Conservation (phyloP, 2,888 invertebrate species). For the Hypomecis atomaria region DNA sequence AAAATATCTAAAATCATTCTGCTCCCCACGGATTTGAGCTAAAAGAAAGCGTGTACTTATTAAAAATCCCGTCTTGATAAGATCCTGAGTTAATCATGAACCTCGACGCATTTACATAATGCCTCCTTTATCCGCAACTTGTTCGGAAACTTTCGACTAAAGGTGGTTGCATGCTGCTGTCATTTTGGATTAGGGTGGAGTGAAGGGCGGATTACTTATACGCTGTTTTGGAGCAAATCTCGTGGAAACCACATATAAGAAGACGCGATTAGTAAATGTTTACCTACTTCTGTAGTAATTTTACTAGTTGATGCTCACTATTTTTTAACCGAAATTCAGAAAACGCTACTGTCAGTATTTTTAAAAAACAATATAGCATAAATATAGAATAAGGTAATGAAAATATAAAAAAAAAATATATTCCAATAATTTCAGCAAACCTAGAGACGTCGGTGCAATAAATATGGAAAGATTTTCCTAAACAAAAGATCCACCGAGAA, state of each 20-base stretch:
- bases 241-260: too few species aligned
- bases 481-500: too few species aligned
- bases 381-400: too few species aligned
- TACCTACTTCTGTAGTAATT: too few species aligned
- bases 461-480: too few species aligned
- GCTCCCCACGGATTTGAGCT: slow-evolving; percentile 4
- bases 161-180: slow-evolving; percentile 15
- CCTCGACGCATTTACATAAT: slow-evolving; percentile 77
- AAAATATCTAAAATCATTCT: slow-evolving; percentile 5
- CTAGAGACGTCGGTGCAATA: too few species aligned
- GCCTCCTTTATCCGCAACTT: slow-evolving; percentile 69
- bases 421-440: too few species aligned
- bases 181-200: slow-evolving; percentile 18
- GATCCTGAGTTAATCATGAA: slow-evolving; percentile 77
- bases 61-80: slow-evolving; percentile 49
- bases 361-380: too few species aligned
- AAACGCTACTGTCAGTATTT: too few species aligned
- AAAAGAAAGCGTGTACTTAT: slow-evolving; percentile 24
- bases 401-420: too few species aligned
- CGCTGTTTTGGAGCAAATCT: not conserved
- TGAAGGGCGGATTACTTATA: not conserved
- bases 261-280: not conserved
- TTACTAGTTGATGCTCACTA: too few species aligned
- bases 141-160: slow-evolving; percentile 57
- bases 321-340: too few species aligned